These are phyloP conservation scores for Leptura quadrifasciata DNA, from an alignment of 2,888 invertebrate species.

Conservation along the genomic window DNA sequence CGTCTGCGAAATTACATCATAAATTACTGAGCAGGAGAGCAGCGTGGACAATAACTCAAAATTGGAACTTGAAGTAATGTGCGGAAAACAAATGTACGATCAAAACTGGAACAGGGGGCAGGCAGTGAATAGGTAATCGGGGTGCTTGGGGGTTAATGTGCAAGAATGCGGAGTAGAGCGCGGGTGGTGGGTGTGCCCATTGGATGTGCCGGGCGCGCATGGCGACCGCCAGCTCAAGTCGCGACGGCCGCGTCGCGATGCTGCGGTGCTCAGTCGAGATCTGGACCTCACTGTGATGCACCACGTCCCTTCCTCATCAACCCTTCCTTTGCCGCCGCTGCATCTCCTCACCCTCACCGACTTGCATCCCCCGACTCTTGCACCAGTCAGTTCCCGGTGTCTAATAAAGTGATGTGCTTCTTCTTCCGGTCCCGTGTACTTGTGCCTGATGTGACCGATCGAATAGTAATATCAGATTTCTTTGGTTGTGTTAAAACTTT, in stretches of 20 bases:
- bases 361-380: constrained; percentile 62
- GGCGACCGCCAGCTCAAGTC: constrained; percentile 68
- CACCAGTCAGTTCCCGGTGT: neutral
- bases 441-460: neutral
- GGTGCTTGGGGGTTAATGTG: constrained; percentile 72
- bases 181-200: constrained; percentile 69
- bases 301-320: constrained; percentile 37
- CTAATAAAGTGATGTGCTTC: constrained; percentile 11
- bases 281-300: constrained; percentile 76
- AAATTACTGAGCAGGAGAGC: constrained; percentile 25
- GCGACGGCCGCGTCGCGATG: constrained; percentile 76
- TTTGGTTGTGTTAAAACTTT: constrained; percentile 16
- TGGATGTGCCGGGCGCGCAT: constrained; percentile 69
- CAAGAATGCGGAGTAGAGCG: constrained; percentile 68
- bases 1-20: constrained; percentile 29
- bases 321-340: constrained; percentile 33
- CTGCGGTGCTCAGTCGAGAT: constrained; percentile 82
- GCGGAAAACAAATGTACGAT: constrained; percentile 66
- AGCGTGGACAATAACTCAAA: constrained; percentile 53
- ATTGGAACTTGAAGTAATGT: constrained; percentile 54
- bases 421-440: neutral
- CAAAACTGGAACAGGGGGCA: constrained; percentile 65
- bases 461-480: constrained; percentile 1
- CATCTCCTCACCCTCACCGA: constrained; percentile 12
- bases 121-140: constrained; percentile 69